Conservation (phyloP, 2,113 vertebrate genomes). For the Cavia porcellus region DNA sequence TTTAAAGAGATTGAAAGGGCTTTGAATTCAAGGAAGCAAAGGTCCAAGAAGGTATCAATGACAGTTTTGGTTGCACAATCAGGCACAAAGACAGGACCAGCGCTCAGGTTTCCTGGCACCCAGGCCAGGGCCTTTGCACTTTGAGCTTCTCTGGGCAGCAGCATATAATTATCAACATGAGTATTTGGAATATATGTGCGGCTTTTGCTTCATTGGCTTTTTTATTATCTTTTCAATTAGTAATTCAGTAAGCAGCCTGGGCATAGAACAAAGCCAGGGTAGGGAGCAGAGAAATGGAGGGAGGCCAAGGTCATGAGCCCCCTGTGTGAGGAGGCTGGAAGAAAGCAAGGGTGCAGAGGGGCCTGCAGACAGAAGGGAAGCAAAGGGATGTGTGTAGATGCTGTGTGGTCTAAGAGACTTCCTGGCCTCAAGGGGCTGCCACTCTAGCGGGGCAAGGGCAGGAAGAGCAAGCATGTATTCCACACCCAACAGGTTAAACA, state of each 20-base stretch:
- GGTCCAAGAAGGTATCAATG: not conserved
- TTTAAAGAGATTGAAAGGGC: conserved; percentile 14
- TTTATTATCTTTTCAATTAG: conserved; percentile 79
- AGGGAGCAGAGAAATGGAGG: conserved; percentile 8
- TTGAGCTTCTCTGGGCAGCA: conserved; percentile 69
- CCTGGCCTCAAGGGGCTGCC: not conserved
- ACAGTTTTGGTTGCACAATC: not conserved
- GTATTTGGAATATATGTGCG: conserved; percentile 74
- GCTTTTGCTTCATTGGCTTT: conserved; percentile 80
- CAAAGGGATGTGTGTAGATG: not conserved
- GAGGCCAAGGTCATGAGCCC: not conserved
- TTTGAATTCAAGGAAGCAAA: conserved; percentile 50
- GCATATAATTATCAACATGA: conserved; percentile 76
- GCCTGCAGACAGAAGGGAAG: not conserved
- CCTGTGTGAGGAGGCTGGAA: not conserved
- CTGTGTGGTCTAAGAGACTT: not conserved
- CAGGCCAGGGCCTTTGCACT: conserved; percentile 20
- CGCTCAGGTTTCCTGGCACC: not conserved
- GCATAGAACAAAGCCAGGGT: conserved; percentile 57
- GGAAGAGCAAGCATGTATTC: not conserved
- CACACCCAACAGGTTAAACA: not conserved
- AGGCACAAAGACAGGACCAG: conserved; percentile 18
- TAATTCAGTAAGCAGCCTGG: conserved; percentile 69
- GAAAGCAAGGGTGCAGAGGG: not conserved
- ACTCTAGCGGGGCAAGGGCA: not conserved